These are phyloP conservation scores for Tryphoninae sp. DNA, from an alignment of 2,888 invertebrate genomes.

Conservation along the genomic window DNA sequence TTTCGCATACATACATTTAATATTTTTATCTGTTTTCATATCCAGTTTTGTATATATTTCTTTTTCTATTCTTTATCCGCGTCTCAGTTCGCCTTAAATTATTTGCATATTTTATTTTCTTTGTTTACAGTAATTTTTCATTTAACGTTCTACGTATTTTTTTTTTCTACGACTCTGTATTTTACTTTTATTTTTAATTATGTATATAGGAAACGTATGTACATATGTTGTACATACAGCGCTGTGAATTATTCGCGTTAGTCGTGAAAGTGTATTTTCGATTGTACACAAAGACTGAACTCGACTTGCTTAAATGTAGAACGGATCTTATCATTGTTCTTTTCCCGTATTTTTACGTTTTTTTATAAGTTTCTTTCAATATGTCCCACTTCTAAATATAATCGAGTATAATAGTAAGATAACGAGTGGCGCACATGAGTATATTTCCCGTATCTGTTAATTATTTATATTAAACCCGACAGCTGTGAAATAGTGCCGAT, in stretches of 20 bases:
- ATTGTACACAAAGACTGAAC: conserved; percentile 58
- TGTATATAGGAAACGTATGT: conserved; percentile 51
- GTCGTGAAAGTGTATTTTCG: conserved; percentile 46
- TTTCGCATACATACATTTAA: conserved; percentile 31
- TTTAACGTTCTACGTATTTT: background rate
- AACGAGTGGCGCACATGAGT: conserved; percentile 24
- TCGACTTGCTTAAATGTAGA: conserved; percentile 47
- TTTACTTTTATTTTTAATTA: background rate
- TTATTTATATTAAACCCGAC: conserved; percentile 50
- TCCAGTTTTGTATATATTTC: conserved; percentile 18
- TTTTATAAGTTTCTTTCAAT: background rate
- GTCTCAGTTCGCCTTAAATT: conserved; percentile 38
- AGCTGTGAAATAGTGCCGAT: conserved; percentile 50
- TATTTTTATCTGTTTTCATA: conserved; percentile 12
- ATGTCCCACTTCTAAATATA: conserved; percentile 27
- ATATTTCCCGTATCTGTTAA: conserved; percentile 36
- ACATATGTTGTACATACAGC: conserved; percentile 56
- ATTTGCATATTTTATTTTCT: conserved; percentile 28
- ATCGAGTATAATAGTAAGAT: conserved; percentile 38
- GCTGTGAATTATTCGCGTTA: conserved; percentile 57
- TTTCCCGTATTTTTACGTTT: background rate
- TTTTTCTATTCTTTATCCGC: conserved; percentile 10
- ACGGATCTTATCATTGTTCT: conserved; percentile 42
- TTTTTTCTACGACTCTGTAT: conserved; percentile 27
- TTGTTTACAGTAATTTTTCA: conserved; percentile 6